Evolutionary conservation across 35 echinoderm and acorn worm species (phyloP).

Genomic region (Strongylocentrotus purpuratus): DNA sequence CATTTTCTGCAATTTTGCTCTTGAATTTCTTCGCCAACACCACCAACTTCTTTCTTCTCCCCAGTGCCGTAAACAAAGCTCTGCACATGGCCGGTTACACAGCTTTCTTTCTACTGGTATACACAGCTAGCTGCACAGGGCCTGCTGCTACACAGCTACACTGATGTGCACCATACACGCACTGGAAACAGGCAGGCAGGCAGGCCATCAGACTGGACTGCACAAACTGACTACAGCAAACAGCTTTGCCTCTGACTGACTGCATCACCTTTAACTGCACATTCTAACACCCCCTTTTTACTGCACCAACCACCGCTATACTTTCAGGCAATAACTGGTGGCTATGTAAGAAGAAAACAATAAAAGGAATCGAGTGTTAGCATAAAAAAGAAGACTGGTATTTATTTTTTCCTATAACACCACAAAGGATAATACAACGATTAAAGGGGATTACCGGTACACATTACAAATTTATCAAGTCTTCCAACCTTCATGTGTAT

Average conservation of each 20-base stretch:
- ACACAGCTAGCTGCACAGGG: neutral
- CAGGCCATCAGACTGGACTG: conserved; percentile 22
- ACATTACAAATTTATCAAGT: neutral
- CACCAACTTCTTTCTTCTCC: neutral
- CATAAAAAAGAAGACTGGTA: neutral
- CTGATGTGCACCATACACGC: conserved; percentile 1
- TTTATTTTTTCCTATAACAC: neutral
- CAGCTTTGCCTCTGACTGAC: conserved; percentile 54
- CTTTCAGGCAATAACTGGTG: conserved; percentile 50
- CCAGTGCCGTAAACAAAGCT: neutral
- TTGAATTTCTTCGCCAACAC: neutral
- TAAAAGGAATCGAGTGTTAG: conserved; percentile 28
- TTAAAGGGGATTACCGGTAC: neutral
- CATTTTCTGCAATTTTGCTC: conserved; percentile 24
- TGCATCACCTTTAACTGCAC: neutral
- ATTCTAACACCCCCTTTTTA: conserved; percentile 36
- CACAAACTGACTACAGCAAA: conserved; percentile 19
- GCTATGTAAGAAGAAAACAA: conserved; percentile 51
- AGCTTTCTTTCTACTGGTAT: neutral
- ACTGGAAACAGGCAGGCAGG: conserved; percentile 28
- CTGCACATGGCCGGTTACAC: conserved; percentile 6
- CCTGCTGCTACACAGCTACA: conserved; percentile 4
- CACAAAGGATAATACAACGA: neutral
- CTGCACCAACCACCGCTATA: conserved; percentile 50
- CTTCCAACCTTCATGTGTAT: neutral